phyloP scores from a whole-genome alignment of 2,113 vertebrate genomes.

The Chrysochloris asiatica region DNA sequence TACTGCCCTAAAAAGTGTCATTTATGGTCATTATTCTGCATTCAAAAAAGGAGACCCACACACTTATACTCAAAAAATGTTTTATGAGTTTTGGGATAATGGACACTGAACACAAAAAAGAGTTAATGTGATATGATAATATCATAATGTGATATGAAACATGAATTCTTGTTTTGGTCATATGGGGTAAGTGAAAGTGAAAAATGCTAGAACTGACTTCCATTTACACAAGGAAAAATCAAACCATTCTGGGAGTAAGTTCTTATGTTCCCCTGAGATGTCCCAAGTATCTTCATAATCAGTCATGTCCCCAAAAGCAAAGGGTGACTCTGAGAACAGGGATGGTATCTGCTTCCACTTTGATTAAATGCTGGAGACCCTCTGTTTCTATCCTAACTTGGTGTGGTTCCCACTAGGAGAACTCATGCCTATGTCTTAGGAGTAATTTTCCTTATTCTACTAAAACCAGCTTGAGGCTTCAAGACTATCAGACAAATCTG shows the following conservation, averaged over 20 bases:
- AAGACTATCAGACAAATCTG: too few relatives aligned
- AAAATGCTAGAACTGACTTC: background rate
- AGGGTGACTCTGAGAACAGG: background rate
- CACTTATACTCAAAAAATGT: too few relatives aligned
- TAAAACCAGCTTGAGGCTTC: too few relatives aligned
- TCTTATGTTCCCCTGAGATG: background rate
- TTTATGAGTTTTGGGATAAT: background rate
- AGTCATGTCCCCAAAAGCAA: background rate
- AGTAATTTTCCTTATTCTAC: background rate
- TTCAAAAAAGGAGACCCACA: background rate
- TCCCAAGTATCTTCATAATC: background rate
- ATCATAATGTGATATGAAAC: background rate
- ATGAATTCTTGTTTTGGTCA: background rate
- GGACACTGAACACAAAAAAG: background rate
- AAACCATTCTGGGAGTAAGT: too few relatives aligned
- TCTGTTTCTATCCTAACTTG: background rate
- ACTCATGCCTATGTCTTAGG: fast-evolving
- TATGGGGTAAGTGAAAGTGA: background rate
- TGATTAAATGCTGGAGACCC: background rate
- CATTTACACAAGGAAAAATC: background rate
- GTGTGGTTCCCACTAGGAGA: background rate
- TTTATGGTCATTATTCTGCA: background rate
- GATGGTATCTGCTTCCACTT: background rate
- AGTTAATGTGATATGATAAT: too few relatives aligned
- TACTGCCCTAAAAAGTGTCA: background rate